Evolutionary conservation across 2,888 invertebrate species (phyloP).

Genomic region (Drosophila neonasuta): DNA sequence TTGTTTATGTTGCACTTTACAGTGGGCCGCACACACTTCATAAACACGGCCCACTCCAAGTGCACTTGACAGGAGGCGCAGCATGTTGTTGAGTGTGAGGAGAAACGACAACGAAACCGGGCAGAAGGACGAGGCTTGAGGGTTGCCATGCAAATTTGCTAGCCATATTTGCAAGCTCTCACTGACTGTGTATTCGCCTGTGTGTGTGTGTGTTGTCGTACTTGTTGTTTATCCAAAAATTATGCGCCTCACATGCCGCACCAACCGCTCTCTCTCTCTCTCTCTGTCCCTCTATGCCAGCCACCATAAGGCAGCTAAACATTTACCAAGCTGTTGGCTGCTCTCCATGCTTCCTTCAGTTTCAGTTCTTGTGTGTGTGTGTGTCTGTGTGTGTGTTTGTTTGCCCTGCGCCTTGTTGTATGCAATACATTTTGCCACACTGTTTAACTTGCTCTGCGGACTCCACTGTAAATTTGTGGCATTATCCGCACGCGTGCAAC

Average conservation of each 20-base stretch:
- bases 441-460: conserved; percentile 40
- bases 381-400: conserved; percentile 12
- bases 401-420: conserved; percentile 32
- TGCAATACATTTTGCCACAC: conserved; percentile 43
- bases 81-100: conserved; percentile 25
- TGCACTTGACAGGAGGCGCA: conserved; percentile 60
- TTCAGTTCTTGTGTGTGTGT: neutral
- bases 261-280: neutral
- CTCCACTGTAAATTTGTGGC: conserved; percentile 31
- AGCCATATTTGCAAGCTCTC: conserved; percentile 61
- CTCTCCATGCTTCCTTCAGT: conserved; percentile 14
- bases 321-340: conserved; percentile 67
- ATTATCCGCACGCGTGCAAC: conserved; percentile 40
- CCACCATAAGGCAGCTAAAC: conserved; percentile 50
- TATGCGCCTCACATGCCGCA: conserved; percentile 54
- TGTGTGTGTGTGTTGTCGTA: conserved; percentile 24
- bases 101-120: neutral
- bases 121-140: neutral
- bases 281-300: neutral
- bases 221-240: conserved; percentile 69
- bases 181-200: conserved; percentile 14
- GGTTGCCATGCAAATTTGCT: conserved; percentile 63
- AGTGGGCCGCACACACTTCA: conserved; percentile 44
- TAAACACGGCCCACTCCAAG: conserved; percentile 58
- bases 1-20: conserved; percentile 74